Base-by-base conservation (phyloP, 2,888 invertebrate genomes). In the Apodemia duryi region DNA sequence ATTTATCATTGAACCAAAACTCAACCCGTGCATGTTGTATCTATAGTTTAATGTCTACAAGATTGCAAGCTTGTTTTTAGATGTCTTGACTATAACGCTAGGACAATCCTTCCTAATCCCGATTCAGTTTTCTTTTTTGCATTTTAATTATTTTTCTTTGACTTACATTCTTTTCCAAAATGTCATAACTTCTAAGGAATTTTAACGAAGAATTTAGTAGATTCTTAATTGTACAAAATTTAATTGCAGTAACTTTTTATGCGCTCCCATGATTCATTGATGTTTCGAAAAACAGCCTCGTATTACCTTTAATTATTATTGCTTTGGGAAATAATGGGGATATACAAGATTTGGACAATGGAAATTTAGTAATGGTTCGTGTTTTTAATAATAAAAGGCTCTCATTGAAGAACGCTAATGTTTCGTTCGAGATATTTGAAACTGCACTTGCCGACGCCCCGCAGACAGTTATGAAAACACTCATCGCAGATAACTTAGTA, bases 11-110 rank as follows among this genome's bases (percentile, higher is more conserved):
- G 91, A 91, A 90, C 91, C 91, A 91, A 85, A 88, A 86, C 84
- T 82, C 91, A 91, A 87, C 80, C 83, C 88, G 85, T 90, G 91
- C 91, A 91, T 91, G 91, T 86, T 46, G 82, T 81, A 74, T 88
- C 89, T 91, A 87, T 79, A 89, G 88, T 89, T 65, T 86, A 88
- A 78, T 81, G 83, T 78, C 75, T 79, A 72, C 75, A 83, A 79
- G 82, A 83, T 81, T 89, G 90, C 89, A 84, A 87, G 91, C 91
- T 91, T 91, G 88, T 87, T 87, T 81, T 77, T 91, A 90, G 91
- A 88, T 91, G 89, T 87, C 84, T 81, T 77, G 86, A 85, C 82
- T 81, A 80, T 78, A 70, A 78, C 86, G 85, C 80, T 86, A 90
- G 89, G 88, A 75, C 74, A 80, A 79, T 79, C 88, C 88, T 84